A percentile compares a stretch with the other conserved stretches of the same genome.
phyloP scores from a whole-genome alignment of 2,797 vertebrate species.

The Bradypus variegatus region DNA sequence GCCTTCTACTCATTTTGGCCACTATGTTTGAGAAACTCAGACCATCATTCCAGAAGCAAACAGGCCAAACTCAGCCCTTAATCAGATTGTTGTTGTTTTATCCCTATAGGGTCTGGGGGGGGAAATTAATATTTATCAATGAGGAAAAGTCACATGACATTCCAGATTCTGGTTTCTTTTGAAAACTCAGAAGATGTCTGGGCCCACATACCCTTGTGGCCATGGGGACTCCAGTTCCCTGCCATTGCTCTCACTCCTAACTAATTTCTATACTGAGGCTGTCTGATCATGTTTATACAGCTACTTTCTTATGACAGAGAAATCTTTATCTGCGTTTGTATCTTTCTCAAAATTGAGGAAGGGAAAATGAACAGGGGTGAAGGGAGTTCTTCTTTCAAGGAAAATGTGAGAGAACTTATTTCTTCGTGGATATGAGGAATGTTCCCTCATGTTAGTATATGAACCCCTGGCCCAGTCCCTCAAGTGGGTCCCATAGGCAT shows the following conservation, averaged over 20 bases:
- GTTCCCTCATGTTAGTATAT: background rate
- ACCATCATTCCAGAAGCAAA: background rate
- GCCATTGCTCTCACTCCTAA: background rate
- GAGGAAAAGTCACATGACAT: background rate
- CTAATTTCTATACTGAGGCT: background rate
- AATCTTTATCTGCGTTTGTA: background rate
- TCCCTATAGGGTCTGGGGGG: background rate
- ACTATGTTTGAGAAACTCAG: background rate
- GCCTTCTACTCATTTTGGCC: background rate
- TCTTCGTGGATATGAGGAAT: background rate
- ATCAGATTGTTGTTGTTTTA: background rate
- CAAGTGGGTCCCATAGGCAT: background rate
- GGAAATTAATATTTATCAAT: background rate
- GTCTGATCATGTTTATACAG: background rate
- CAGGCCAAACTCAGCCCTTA: background rate
- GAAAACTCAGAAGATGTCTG: background rate
- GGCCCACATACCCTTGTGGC: background rate
- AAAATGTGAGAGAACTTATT: background rate
- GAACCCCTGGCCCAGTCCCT: background rate
- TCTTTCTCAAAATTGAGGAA: background rate
- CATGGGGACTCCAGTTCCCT: too few relatives aligned
- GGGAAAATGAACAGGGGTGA: background rate
- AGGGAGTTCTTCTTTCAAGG: background rate
- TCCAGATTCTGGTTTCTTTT: constrained; percentile 15
- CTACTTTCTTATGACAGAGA: background rate